Conservation (phyloP, 2,888 invertebrate species). For the Pimpla rufipes region DNA sequence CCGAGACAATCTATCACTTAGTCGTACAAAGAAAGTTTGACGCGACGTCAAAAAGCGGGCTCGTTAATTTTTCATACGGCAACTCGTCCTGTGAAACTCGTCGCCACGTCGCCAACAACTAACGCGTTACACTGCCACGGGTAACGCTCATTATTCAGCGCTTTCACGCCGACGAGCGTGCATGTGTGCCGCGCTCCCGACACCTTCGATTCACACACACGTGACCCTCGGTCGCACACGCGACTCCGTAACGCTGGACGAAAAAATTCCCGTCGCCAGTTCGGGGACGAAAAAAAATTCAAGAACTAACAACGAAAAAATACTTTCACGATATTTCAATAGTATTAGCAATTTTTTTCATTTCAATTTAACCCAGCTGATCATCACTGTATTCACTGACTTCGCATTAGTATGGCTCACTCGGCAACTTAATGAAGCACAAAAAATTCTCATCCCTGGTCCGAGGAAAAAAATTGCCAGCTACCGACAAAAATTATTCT, state of each 20-base stretch:
- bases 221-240: constrained; percentile 63
- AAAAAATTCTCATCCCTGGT: too few species aligned
- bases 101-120: constrained; percentile 53
- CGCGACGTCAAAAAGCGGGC: constrained; percentile 79
- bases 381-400: not conserved
- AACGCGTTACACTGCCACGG: constrained; percentile 60
- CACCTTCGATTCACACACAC: constrained; percentile 54
- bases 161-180: constrained; percentile 63
- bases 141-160: constrained; percentile 69
- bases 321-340: constrained; percentile 12
- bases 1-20: constrained; percentile 79
- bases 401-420: not conserved
- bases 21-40: constrained; percentile 81
- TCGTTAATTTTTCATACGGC: constrained; percentile 82
- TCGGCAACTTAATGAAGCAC: too few species aligned
- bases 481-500: too few species aligned
- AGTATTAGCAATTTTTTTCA: not conserved
- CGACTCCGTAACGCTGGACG: constrained; percentile 26
- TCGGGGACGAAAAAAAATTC: constrained; percentile 18
- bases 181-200: constrained; percentile 20
- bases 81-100: constrained; percentile 70
- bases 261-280: constrained; percentile 6
- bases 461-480: too few species aligned
- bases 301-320: not conserved
- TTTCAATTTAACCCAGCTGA: too few species aligned